Percentiles rank a stretch among this genome's conserved stretches.
These are phyloP conservation scores for Synanthedon formicaeformis DNA, from an alignment of 2,888 invertebrate species.

Conservation along the genomic window DNA sequence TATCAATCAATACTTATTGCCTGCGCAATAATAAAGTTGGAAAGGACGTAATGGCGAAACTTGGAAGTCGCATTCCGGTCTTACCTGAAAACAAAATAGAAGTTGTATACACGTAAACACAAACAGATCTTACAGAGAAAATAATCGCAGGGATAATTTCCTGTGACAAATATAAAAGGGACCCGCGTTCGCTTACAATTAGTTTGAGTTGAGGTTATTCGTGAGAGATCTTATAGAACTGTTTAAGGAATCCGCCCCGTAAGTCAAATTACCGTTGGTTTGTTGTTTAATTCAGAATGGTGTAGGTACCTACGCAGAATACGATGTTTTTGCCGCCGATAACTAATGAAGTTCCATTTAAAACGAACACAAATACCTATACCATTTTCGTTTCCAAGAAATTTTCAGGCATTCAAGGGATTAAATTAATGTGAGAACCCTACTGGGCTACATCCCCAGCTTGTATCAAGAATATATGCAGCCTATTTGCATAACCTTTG, in stretches of 20 bases:
- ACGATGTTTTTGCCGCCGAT: background rate
- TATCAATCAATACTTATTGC: too few relatives aligned
- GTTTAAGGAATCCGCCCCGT: slow-evolving; percentile 10
- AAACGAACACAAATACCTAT: too few relatives aligned
- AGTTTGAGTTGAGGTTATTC: slow-evolving; percentile 7
- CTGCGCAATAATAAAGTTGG: background rate
- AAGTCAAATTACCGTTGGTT: slow-evolving; percentile 19
- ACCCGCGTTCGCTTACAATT: slow-evolving; percentile 8
- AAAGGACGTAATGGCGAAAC: background rate
- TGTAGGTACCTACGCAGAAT: background rate
- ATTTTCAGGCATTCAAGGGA: too few relatives aligned
- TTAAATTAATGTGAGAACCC: too few relatives aligned
- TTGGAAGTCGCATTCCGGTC: slow-evolving; percentile 8
- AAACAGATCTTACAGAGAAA: slow-evolving; percentile 21
- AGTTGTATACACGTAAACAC: slow-evolving; percentile 32
- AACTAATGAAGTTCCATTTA: too few relatives aligned
- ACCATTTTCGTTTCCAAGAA: too few relatives aligned
- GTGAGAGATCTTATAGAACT: slow-evolving; percentile 12
- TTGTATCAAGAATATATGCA: too few relatives aligned
- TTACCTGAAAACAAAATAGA: slow-evolving; percentile 53
- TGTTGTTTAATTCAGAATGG: background rate
- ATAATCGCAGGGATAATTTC: slow-evolving; percentile 14
- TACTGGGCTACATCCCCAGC: too few relatives aligned
- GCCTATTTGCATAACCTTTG: too few relatives aligned
- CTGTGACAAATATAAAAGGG: slow-evolving; percentile 14